Percentiles rank a stretch among this genome's conserved stretches.
Evolutionary conservation across 2,888 invertebrate species (phyloP).

Genomic region (Hypsopygia costalis): DNA sequence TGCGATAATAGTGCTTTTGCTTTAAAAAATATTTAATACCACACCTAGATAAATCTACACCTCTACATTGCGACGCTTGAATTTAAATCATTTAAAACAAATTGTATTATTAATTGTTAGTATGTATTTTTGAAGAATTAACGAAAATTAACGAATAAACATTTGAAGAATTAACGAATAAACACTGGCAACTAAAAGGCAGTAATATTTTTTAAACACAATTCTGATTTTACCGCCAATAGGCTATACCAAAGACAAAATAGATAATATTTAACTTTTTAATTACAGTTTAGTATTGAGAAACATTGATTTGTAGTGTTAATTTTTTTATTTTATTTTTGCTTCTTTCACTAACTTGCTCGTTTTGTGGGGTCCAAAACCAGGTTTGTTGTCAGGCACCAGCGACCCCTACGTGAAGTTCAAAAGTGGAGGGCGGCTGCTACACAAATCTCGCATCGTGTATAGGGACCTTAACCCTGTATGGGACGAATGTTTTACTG

Average conservation of each 20-base stretch:
- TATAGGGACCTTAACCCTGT: constrained; percentile 96
- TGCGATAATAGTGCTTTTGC: constrained; percentile 44
- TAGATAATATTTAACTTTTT: too few relatives aligned
- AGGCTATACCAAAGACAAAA: too few relatives aligned
- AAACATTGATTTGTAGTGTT: constrained; percentile 17
- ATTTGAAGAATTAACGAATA: too few relatives aligned
- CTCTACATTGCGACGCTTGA: neutral
- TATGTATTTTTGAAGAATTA: too few relatives aligned
- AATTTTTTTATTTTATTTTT: constrained; percentile 41
- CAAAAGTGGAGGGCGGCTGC: constrained; percentile 90
- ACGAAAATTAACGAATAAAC: too few relatives aligned
- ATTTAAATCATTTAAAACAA: too few relatives aligned
- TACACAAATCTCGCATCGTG: constrained; percentile 97
- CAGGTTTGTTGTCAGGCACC: constrained; percentile 86
- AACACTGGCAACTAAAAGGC: too few relatives aligned
- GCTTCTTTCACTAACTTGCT: constrained; percentile 62
- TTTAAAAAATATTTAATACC: constrained; percentile 21
- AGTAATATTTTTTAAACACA: too few relatives aligned
- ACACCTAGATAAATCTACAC: neutral
- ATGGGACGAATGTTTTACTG: constrained; percentile 98
- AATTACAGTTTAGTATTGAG: neutral
- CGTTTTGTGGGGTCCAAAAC: constrained; percentile 66
- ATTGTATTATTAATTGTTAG: too few relatives aligned
- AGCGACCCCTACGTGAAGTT: constrained; percentile 99
- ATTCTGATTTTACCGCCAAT: too few relatives aligned